Evolutionary conservation across 2,888 invertebrate genomes (phyloP), one percentile per base, ranked within the genome.

Genomic region (Odontocolon sp.): DNA sequence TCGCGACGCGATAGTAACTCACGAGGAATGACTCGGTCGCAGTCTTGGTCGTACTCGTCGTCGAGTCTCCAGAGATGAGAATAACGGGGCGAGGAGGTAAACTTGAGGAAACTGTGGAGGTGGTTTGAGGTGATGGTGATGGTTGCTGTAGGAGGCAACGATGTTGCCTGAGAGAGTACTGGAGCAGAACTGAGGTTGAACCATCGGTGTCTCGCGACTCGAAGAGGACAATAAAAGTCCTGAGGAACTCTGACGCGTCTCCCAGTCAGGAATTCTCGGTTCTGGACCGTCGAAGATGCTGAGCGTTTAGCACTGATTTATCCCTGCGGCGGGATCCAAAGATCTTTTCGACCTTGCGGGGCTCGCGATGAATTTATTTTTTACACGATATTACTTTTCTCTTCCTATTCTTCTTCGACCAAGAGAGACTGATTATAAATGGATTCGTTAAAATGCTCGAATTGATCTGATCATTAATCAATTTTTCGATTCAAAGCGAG

Each of bases 171-270:
- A 76, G 80, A 78, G 87, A 85, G 85, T 86, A 86, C 85, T 85
- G 86, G 85, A 86, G 85, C 86, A 84, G 83, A 85, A 87, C 87
- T 86, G 87, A 86, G 83, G 82, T 85, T 83, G 81, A 77, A 77
- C 84, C 77, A 70, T 70, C 69, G 76, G 57, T 61, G 52, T 33
- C 28, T 54, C 31, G 64, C 50, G 36, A 36, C 54, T 68, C 70
- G 54, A 76, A 38, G 73, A 78, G 78, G 83, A 83, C 85, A 85
- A 85, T 81, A 81, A 79, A 82, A 59, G 67, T 70, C 67, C 61
- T 52, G 64, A 69, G 61, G 36, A 56, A 56, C 61, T 47, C 23
- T 11, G 31, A 61, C 38, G 56, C 6, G 42, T 40, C 57, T 61
- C 42, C 26, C 56, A 16, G 45, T 23, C n/a, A n/a, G n/a, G 31